phyloP scores from a whole-genome alignment of 2,113 vertebrate species.

The Hoplias malabaricus region DNA sequence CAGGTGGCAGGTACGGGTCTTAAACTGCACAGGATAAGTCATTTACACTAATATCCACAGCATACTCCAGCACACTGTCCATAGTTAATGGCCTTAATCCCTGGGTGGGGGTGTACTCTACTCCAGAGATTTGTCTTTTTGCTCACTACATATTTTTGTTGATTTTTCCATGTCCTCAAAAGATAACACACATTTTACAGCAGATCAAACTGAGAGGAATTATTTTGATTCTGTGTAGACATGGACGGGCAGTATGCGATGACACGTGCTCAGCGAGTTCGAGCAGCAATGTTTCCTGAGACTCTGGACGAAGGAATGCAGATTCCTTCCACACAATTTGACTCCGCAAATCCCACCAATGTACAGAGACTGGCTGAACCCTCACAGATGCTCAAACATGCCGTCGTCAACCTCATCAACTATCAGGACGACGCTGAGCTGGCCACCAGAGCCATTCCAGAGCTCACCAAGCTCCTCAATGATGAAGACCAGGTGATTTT shows the following conservation, averaged over 20 bases:
- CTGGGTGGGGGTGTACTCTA: not conserved
- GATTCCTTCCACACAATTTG: slow-evolving; percentile 92
- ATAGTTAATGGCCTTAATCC: too few relatives aligned
- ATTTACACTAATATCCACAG: not conserved
- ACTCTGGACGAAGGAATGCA: slow-evolving; percentile 96
- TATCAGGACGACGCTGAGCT: slow-evolving; percentile 98
- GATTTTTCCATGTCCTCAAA: too few relatives aligned
- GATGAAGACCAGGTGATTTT: slow-evolving; percentile 95
- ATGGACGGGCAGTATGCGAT: slow-evolving; percentile 97
- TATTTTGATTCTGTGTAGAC: slow-evolving; percentile 70
- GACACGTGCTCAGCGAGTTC: slow-evolving; percentile 95
- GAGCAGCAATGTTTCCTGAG: slow-evolving; percentile 98
- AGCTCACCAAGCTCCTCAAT: slow-evolving; percentile 96
- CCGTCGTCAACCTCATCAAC: slow-evolving; percentile 98
- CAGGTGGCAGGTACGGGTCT: slow-evolving; percentile 82
- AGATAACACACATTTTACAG: too few relatives aligned
- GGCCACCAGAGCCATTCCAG: slow-evolving; percentile 95
- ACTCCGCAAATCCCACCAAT: slow-evolving; percentile 92
- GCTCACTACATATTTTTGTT: too few relatives aligned
- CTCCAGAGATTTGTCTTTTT: too few relatives aligned
- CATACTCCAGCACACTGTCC: not conserved
- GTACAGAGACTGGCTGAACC: slow-evolving; percentile 96
- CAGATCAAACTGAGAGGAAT: too few relatives aligned
- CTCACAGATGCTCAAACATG: slow-evolving; percentile 98
- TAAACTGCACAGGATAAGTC: not conserved